Conservation (phyloP, 2,888 invertebrate species). For the Chrysopilus asiliformis region DNA sequence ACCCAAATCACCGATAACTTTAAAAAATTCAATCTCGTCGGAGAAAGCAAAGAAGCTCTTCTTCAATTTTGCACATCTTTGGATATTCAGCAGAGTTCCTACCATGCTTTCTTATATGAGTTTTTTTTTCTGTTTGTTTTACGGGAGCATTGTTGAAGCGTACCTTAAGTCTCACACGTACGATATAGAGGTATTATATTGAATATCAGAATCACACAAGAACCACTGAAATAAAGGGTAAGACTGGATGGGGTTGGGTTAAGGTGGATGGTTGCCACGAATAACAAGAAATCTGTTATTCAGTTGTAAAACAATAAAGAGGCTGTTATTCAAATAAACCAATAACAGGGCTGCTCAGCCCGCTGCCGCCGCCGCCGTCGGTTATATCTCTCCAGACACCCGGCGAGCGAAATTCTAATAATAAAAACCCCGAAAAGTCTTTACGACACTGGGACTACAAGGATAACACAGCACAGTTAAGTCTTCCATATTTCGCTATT, state of each 20-base stretch:
- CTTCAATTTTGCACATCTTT: no score
- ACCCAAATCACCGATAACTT: constrained; percentile 13
- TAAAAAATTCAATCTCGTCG: constrained; percentile 14
- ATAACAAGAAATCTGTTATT: constrained; percentile 19
- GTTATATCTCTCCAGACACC: background rate
- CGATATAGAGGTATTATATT: background rate
- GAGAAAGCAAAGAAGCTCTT: no score
- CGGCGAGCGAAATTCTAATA: constrained; percentile 6
- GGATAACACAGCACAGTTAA: background rate
- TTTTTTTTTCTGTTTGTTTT: no score
- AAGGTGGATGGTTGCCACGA: no score
- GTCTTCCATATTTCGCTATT: background rate
- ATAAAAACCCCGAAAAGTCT: constrained; percentile 8
- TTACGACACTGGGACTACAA: background rate
- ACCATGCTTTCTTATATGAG: no score
- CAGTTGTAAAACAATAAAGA: constrained; percentile 33
- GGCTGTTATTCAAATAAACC: constrained; percentile 34
- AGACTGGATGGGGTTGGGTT: no score
- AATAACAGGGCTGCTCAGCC: constrained; percentile 16
- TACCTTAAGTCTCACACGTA: no score
- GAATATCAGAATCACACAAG: background rate
- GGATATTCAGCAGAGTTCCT: no score
- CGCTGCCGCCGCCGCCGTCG: background rate
- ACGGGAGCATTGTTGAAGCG: no score
- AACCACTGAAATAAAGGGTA: constrained; percentile 1